Percentiles rank a stretch among this genome's conserved stretches.
These are phyloP conservation scores for Monodelphis domestica DNA, from an alignment of 2,797 vertebrate genomes.

Conservation along the genomic window DNA sequence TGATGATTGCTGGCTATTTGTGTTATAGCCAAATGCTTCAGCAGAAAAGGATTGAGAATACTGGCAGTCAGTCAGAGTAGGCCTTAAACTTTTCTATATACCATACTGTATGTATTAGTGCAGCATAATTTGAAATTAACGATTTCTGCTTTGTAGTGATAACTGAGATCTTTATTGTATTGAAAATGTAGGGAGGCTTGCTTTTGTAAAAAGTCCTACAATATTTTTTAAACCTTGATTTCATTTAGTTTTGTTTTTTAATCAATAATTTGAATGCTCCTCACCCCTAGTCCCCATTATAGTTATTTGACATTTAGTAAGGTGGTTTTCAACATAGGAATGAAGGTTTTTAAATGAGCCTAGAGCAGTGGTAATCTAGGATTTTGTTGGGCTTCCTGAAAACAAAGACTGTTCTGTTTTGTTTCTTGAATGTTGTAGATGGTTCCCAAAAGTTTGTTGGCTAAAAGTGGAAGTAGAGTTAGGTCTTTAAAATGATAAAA, in stretches of 20 bases:
- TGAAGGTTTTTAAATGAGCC: background rate
- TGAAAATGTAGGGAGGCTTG: background rate
- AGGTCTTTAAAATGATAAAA: background rate
- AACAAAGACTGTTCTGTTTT: background rate
- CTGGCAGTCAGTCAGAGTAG: background rate
- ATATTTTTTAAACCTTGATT: background rate
- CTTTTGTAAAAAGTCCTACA: background rate
- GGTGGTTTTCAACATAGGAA: background rate
- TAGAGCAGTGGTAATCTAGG: background rate
- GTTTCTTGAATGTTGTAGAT: background rate
- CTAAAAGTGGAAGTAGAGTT: background rate
- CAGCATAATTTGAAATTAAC: background rate
- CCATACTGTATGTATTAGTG: slow-evolving; percentile 19
- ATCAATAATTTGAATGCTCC: background rate
- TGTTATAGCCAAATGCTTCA: background rate
- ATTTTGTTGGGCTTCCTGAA: background rate
- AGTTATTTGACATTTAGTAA: background rate
- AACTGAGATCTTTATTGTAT: slow-evolving; percentile 25
- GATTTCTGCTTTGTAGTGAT: slow-evolving; percentile 21
- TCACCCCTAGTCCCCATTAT: background rate
- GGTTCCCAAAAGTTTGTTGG: background rate
- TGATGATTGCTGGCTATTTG: background rate
- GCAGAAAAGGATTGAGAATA: background rate
- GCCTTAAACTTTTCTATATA: background rate
- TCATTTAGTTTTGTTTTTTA: background rate